Percentiles rank a stretch among this genome's conserved stretches.
Evolutionary conservation across 2,888 invertebrate genomes (phyloP).

Genomic region (Lasius fuliginosus): DNA sequence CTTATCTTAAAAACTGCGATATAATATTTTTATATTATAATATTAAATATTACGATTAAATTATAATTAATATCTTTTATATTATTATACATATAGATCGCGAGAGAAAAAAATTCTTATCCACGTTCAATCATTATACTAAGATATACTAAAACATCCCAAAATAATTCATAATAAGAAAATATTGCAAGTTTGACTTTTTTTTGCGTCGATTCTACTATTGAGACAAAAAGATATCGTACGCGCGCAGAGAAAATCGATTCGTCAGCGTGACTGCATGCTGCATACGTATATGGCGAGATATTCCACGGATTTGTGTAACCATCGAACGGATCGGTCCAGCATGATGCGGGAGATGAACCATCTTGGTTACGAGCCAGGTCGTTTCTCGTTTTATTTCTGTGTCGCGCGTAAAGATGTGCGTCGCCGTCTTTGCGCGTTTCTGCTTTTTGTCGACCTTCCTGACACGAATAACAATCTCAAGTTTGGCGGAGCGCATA

Average conservation of each 20-base stretch:
- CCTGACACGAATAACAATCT: slow-evolving; percentile 58
- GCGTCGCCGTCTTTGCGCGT: slow-evolving; percentile 15
- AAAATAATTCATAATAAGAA: not conserved
- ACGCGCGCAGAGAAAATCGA: slow-evolving; percentile 31
- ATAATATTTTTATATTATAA: slow-evolving; percentile 10
- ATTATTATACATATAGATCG: not conserved
- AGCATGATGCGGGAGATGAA: slow-evolving; percentile 57
- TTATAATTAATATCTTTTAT: slow-evolving; percentile 21
- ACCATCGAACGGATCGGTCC: slow-evolving; percentile 43
- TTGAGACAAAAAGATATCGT: not conserved
- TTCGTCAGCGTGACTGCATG: slow-evolving; percentile 23
- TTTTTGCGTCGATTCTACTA: slow-evolving; percentile 20
- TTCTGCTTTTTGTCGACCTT: slow-evolving; percentile 21
- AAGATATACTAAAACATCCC: not conserved
- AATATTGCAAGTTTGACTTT: slow-evolving; percentile 29
- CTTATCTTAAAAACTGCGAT: not conserved
- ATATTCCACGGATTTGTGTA: slow-evolving; percentile 55
- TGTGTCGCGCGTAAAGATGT: slow-evolving; percentile 50
- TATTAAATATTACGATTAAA: slow-evolving; percentile 11
- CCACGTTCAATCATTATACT: slow-evolving; percentile 13
- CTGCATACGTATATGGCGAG: slow-evolving; percentile 9
- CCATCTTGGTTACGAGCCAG: slow-evolving; percentile 59
- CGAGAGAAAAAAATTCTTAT: slow-evolving; percentile 14
- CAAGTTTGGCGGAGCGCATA: slow-evolving; percentile 11
- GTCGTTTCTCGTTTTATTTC: slow-evolving; percentile 58